Conservation (phyloP, 2,888 invertebrate species). For the Sepiola atlantica region DNA sequence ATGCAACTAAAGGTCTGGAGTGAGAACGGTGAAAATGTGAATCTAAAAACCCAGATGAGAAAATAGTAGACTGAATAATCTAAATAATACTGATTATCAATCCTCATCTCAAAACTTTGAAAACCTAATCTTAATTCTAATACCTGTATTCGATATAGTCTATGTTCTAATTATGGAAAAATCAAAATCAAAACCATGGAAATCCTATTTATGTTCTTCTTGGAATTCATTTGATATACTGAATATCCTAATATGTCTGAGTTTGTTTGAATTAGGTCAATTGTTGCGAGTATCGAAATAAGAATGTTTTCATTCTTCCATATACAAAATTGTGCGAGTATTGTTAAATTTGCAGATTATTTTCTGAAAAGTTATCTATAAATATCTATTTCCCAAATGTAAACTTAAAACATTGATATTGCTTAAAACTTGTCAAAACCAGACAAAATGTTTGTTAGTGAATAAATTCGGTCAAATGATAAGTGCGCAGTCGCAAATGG, state of each 20-base stretch:
- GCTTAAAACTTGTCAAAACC: background rate
- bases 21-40: too few relatives aligned
- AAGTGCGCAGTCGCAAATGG: conserved; percentile 33
- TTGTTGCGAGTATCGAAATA: background rate
- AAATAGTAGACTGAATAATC: too few relatives aligned
- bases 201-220: background rate
- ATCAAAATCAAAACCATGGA: background rate
- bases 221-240: background rate
- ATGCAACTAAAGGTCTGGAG: too few relatives aligned
- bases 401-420: background rate
- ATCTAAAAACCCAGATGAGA: too few relatives aligned
- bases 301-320: background rate
- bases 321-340: background rate
- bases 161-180: background rate
- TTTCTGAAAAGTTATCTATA: background rate
- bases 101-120: too few relatives aligned
- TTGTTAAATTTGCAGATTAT: background rate
- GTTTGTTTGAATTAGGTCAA: background rate
- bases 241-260: background rate
- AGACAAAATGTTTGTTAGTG: background rate
- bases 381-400: background rate
- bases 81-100: too few relatives aligned
- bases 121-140: background rate
- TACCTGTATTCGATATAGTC: background rate
- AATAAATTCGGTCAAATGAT: background rate